Conservation (phyloP, 2,113 vertebrate species). For the Hydropotes inermis region DNA sequence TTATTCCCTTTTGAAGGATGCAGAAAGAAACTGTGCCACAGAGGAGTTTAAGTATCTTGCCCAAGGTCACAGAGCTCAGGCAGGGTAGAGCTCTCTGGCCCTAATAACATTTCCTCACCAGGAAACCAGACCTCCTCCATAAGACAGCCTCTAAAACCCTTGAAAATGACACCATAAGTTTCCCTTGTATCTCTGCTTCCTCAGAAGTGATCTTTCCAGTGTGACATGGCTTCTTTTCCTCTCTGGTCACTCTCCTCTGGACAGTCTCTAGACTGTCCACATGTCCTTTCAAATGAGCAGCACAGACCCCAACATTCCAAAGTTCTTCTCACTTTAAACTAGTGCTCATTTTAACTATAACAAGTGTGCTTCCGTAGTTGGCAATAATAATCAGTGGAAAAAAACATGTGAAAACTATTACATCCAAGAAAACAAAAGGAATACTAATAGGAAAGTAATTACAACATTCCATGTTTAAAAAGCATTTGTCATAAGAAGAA, state of each 20-base stretch:
- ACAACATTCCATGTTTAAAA: neutral
- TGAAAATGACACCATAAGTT: neutral
- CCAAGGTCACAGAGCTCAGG: neutral
- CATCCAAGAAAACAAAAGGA: neutral
- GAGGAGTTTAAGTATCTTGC: neutral
- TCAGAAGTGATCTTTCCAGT: neutral
- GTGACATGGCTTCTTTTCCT: neutral
- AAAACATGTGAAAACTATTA: neutral
- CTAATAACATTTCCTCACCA: neutral
- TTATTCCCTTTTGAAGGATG: neutral
- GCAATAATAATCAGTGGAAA: neutral
- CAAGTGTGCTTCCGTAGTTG: neutral
- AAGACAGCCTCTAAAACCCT: neutral
- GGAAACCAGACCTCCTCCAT: neutral
- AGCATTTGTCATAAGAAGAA: neutral
- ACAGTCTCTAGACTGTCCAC: neutral
- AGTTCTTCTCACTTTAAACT: neutral
- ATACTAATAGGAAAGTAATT: neutral
- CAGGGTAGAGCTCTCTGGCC: neutral
- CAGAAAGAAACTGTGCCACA: neutral
- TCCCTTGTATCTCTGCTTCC: neutral
- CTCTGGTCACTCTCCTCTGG: neutral
- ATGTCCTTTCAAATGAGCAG: neutral
- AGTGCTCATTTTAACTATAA: neutral
- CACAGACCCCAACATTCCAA: neutral